phyloP scores from a whole-genome alignment of 2,113 vertebrate genomes.

The Pelobates fuscus region DNA sequence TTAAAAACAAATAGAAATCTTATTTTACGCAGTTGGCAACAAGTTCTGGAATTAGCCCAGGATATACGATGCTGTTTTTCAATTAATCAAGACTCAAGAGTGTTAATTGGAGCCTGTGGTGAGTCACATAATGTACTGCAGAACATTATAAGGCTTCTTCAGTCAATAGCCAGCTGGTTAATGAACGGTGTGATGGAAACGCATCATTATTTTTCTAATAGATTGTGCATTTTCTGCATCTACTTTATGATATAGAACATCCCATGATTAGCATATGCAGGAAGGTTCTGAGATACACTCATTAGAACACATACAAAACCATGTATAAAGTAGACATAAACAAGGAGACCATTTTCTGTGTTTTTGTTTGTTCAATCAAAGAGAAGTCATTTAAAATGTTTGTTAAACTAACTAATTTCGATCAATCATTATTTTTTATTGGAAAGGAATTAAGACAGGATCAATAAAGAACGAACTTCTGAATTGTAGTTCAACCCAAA shows the following conservation, averaged over 20 bases:
- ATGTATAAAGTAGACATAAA: too few species aligned
- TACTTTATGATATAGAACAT: slow-evolving; percentile 6
- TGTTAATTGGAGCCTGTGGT: slow-evolving; percentile 34
- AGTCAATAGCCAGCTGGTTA: slow-evolving; percentile 33
- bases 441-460: too few species aligned
- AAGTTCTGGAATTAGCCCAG: slow-evolving; percentile 6
- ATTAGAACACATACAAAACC: too few species aligned
- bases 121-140: slow-evolving; percentile 39
- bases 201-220: slow-evolving; percentile 35
- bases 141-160: slow-evolving; percentile 3
- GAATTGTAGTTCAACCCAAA: too few species aligned
- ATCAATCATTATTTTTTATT: too few species aligned
- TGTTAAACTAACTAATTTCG: too few species aligned
- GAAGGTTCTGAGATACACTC: neutral
- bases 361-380: too few species aligned
- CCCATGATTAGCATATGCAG: neutral
- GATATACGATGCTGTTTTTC: slow-evolving; percentile 23
- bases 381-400: too few species aligned
- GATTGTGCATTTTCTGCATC: slow-evolving; percentile 9
- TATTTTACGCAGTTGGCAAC: slow-evolving; percentile 9
- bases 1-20: slow-evolving; percentile 4
- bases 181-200: slow-evolving; percentile 17
- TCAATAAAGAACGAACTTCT: too few species aligned
- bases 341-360: too few species aligned
- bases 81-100: slow-evolving; percentile 32